Evolutionary conservation across 1,140 invertebrate species (phyloP), one percentile per base, ranked within the genome.

Genomic region (Adoxophyes honmai): DNA sequence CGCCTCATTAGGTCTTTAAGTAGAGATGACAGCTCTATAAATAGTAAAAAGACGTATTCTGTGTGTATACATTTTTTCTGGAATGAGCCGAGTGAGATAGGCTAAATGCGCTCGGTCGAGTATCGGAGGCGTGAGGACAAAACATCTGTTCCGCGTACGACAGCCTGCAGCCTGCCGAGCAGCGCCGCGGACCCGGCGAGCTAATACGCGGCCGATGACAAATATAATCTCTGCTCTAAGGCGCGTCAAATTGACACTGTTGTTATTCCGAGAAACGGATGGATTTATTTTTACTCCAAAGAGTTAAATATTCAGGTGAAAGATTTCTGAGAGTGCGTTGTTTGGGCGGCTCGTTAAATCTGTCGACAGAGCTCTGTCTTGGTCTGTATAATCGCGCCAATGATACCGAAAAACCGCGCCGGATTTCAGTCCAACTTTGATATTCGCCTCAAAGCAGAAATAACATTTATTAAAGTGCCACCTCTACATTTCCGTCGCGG

Each of bases 291-390:
- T 84, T 78, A 84, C 72, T 72, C 77, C n/a, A 78, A 80, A 77
- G 75, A 80, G 70, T 78, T 82, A 84, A 86, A 86, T 79, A 81
- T 67, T 84, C 79, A 86, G 82, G 82, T 86, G 82, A 84, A 79
- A 82, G 78, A 86, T 81, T 66, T 84, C 82, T 72, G 70, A 78
- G 70, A 75, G 65, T 51, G 60, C 64, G 75, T 75, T 78, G 73
- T 78, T 76, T 67, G 68, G 69, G 38, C 51, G 67, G 52, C 65
- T 77, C 80, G 65, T 76, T 86, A 86, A 78, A 82, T 83, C 78
- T 81, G 69, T 86, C 80, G 70, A 60, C 77, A 57, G 68, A 37
- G 37, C 15, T 42, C 52, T 63, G 59, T 66, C 62, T 71, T 75
- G 59, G 70, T 75, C 70, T 68, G 66, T 74, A 68, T 81, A 75